Evolutionary conservation across 2,797 vertebrate genomes (phyloP), one percentile per base, ranked within the genome.

Genomic region (Pogoniulus pusillus): DNA sequence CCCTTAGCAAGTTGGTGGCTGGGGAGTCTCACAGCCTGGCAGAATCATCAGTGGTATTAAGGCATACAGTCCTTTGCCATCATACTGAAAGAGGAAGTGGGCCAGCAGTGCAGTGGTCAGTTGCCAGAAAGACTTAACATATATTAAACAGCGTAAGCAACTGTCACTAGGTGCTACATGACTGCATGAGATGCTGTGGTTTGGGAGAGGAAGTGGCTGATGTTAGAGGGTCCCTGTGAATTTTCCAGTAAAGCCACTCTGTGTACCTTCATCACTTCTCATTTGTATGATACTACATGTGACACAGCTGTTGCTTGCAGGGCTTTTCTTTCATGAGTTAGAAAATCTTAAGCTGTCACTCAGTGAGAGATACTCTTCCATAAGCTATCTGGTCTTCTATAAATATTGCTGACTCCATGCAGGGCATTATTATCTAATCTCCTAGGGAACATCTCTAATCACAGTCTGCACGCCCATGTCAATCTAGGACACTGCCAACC

Each of bases 321-420:
- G 23, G 59, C 30, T 92, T 82, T 90, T 76, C 89, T 92, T 90
- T 91, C 78, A 87, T 89, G 57, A 78, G 37, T 68, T 51, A 89
- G 65, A 85, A 94, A 90, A 91, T 62, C 75, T 78, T 59, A 84
- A 62, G 20, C 66, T 92, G 65, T 75, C 26, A 60, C 82, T 72
- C 85, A 75, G 34, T 76, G 85, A 93, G 53, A 7, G 80, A 74
- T 51, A 58, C 29, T 81, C 70, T 73, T 87, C 68, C 71, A 54
- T 76, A 92, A 85, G 90, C 72, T 95, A 64, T 82, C 63, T 80
- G 69, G 73, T 82, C 91, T 95, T 90, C 93, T 96, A 85, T 90
- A 94, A 95, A 93, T 88, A 94, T 75, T 90, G 65, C 72, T 80
- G 66, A 91, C 65, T 92, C 35, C 75, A 69, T 32, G 64, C 20